Conservation (phyloP, 2,797 vertebrate species). For the Knipowitschia caucasica region DNA sequence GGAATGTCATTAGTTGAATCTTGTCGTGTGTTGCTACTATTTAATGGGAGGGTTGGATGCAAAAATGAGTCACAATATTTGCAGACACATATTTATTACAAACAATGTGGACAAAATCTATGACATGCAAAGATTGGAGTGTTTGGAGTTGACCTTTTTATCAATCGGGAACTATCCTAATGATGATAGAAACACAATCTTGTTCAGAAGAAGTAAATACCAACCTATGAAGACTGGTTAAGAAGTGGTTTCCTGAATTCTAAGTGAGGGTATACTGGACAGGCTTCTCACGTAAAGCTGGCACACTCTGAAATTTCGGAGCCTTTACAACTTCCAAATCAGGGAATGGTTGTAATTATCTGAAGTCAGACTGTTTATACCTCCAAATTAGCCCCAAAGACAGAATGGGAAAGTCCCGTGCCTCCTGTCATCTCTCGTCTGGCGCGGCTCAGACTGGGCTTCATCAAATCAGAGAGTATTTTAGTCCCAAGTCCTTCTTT, state of each 20-base stretch:
- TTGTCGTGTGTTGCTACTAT: no score
- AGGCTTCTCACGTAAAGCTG: slow-evolving; percentile 11
- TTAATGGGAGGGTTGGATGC: no score
- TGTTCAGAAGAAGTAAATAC: no score
- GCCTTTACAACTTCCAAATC: slow-evolving; percentile 18
- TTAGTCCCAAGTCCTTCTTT: slow-evolving; percentile 13
- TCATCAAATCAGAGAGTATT: slow-evolving; percentile 35
- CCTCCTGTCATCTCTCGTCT: slow-evolving; percentile 31
- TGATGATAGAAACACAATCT: no score
- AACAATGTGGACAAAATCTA: no score
- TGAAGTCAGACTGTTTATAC: slow-evolving; percentile 39
- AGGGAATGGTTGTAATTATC: slow-evolving; percentile 29
- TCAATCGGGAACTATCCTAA: no score
- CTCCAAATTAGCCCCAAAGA: slow-evolving; percentile 35
- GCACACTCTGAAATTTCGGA: slow-evolving; percentile 23
- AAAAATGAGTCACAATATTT: no score
- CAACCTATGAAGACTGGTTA: neutral
- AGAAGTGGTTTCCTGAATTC: neutral
- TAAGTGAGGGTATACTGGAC: no score
- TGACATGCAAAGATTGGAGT: no score
- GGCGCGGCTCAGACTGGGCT: slow-evolving; percentile 27
- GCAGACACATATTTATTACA: no score
- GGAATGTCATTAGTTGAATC: no score
- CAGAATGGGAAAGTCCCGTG: slow-evolving; percentile 26
- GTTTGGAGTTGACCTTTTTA: no score